A percentile compares a stretch with the other conserved stretches of the same genome.
Evolutionary conservation across 2,797 vertebrate genomes (phyloP).

Genomic region (Muraenolepis orangiensis): DNA sequence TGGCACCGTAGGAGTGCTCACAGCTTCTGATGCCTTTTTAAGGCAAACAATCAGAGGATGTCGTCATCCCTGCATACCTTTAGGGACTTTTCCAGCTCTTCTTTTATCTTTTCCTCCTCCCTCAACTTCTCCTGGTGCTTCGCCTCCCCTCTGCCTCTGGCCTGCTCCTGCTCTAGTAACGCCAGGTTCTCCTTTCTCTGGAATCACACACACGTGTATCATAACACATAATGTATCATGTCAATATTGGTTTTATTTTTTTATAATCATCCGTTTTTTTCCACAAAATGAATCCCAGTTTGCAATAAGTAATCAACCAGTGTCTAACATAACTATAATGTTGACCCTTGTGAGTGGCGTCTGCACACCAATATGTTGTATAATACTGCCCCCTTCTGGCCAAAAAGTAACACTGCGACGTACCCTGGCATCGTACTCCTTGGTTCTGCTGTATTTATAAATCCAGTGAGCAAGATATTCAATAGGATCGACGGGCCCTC

Average conservation of each 20-base stretch:
- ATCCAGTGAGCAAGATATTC: slow-evolving; percentile 86
- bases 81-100: slow-evolving; percentile 37
- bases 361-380: background rate
- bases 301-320: background rate
- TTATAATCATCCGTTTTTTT: too few species aligned
- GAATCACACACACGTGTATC: slow-evolving; percentile 17
- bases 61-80: slow-evolving; percentile 28
- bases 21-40: background rate
- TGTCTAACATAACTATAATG: background rate
- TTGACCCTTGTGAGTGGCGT: background rate
- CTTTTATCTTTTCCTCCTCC: slow-evolving; percentile 55
- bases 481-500: slow-evolving; percentile 79
- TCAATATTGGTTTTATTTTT: background rate
- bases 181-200: slow-evolving; percentile 72
- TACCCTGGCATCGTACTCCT: slow-evolving; percentile 71
- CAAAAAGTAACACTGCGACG: background rate
- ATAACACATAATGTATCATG: background rate
- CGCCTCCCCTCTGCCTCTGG: slow-evolving; percentile 60
- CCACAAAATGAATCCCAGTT: too few species aligned
- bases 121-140: slow-evolving; percentile 65
- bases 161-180: slow-evolving; percentile 64
- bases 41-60: background rate
- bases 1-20: slow-evolving; percentile 13
- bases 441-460: slow-evolving; percentile 76
- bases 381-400: slow-evolving; percentile 21